phyloP scores from a whole-genome alignment of 2,113 vertebrate species.

The Perccottus glenii region DNA sequence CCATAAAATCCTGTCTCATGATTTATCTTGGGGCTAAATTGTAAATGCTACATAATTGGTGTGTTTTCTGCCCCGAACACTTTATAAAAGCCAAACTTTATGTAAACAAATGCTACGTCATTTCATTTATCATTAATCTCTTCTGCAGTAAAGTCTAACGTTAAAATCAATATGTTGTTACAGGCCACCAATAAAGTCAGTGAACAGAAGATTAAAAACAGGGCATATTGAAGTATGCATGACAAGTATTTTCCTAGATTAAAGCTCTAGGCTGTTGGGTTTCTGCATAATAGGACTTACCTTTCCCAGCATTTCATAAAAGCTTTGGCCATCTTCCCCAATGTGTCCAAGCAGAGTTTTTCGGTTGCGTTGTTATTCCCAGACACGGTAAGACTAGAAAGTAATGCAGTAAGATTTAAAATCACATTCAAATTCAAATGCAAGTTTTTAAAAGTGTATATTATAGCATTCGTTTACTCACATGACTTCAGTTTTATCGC shows the following conservation, averaged over 20 bases:
- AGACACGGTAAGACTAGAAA: slow-evolving; percentile 65
- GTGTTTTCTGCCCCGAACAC: background rate
- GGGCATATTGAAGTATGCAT: too few relatives aligned
- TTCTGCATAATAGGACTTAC: too few relatives aligned
- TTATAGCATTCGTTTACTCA: slow-evolving; percentile 42
- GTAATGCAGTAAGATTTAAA: background rate
- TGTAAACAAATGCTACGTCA: background rate
- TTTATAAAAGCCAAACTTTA: background rate
- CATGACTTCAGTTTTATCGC: slow-evolving; percentile 66
- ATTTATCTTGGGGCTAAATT: slow-evolving; percentile 1
- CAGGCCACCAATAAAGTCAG: too few relatives aligned
- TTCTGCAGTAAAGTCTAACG: too few relatives aligned
- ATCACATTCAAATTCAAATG: background rate
- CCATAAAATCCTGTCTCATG: background rate
- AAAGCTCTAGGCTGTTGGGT: too few relatives aligned
- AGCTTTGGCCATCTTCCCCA: slow-evolving; percentile 24
- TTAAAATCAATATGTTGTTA: too few relatives aligned
- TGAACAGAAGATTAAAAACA: too few relatives aligned
- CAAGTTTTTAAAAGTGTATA: background rate
- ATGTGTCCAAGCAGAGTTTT: slow-evolving; percentile 57
- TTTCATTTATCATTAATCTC: too few relatives aligned
- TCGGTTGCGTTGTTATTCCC: background rate
- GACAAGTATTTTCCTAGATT: too few relatives aligned
- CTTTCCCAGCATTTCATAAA: slow-evolving; percentile 74
- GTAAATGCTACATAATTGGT: slow-evolving; percentile 22